Percentiles rank a stretch among this genome's conserved stretches.
Conservation (phyloP, 1,140 invertebrate species). For the Saccostrea echinata region DNA sequence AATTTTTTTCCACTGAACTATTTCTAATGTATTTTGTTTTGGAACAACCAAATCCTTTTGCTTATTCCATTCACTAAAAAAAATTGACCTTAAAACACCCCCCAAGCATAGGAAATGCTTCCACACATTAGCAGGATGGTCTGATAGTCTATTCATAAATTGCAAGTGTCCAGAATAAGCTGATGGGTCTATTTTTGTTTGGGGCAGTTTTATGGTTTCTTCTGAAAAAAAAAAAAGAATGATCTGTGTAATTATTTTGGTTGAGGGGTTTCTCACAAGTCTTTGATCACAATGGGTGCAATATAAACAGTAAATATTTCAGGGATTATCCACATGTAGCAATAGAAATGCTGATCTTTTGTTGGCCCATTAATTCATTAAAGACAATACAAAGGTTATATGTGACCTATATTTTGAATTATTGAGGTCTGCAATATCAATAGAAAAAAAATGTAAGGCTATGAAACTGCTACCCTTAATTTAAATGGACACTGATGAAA, state of each 20-base stretch:
- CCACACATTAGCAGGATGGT: neutral
- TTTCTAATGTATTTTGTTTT: conserved; percentile 14
- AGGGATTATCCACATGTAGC: neutral
- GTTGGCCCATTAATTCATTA: conserved; percentile 5
- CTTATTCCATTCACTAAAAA: neutral
- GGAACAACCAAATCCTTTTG: conserved; percentile 14
- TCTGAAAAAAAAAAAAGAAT: neutral
- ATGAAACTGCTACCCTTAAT: neutral
- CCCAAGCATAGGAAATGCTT: neutral
- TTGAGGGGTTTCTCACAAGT: neutral
- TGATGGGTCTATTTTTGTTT: neutral
- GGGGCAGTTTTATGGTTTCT: conserved; percentile 10
- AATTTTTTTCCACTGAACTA: neutral
- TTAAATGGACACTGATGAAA: neutral
- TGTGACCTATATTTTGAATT: neutral
- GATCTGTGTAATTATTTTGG: neutral
- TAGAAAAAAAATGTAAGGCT: neutral
- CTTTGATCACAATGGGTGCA: conserved; percentile 14
- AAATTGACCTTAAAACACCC: conserved; percentile 9
- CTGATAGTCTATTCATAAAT: neutral
- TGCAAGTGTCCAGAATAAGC: neutral
- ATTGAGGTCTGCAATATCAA: neutral
- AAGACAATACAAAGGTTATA: neutral
- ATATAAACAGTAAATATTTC: neutral
- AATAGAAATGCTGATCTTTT: neutral